Evolutionary conservation across 2,888 invertebrate genomes (phyloP).

Genomic region (Agriopis leucophaearia): DNA sequence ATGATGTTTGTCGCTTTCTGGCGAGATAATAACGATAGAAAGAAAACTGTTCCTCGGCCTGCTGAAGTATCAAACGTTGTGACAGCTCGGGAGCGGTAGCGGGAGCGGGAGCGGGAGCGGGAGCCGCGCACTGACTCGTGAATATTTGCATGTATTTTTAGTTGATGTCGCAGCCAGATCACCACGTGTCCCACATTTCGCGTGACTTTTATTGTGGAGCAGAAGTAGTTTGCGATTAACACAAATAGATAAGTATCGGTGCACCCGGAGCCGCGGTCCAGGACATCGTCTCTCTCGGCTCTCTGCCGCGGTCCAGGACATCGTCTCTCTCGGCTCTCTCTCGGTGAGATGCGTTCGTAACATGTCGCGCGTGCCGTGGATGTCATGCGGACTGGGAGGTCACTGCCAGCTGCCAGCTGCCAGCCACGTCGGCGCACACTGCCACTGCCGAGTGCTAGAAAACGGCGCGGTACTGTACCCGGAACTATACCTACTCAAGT

Average conservation of each 20-base stretch:
- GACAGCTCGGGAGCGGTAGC: neutral
- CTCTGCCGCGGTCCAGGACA: neutral
- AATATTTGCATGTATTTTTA: slow-evolving; percentile 23
- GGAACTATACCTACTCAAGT: too few species aligned
- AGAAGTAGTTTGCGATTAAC: slow-evolving; percentile 9
- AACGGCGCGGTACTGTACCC: too few species aligned
- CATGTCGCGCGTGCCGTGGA: too few species aligned
- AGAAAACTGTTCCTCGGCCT: too few species aligned
- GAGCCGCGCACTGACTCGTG: neutral
- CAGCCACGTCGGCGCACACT: too few species aligned
- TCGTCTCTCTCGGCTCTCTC: neutral
- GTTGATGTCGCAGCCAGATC: slow-evolving; percentile 5
- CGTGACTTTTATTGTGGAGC: slow-evolving; percentile 6
- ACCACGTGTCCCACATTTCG: slow-evolving; percentile 24
- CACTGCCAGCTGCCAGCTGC: too few species aligned
- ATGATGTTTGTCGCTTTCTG: too few species aligned
- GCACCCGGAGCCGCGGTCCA: neutral
- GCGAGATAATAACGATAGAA: too few species aligned
- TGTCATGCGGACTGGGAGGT: too few species aligned
- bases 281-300: neutral
- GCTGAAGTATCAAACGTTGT: too few species aligned
- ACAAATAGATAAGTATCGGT: slow-evolving; percentile 3
- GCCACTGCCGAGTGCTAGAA: too few species aligned
- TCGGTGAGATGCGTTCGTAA: too few species aligned
- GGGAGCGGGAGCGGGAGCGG: neutral